phyloP scores from a whole-genome alignment of 2,797 vertebrate species.

The Cirrhinus mrigala region DNA sequence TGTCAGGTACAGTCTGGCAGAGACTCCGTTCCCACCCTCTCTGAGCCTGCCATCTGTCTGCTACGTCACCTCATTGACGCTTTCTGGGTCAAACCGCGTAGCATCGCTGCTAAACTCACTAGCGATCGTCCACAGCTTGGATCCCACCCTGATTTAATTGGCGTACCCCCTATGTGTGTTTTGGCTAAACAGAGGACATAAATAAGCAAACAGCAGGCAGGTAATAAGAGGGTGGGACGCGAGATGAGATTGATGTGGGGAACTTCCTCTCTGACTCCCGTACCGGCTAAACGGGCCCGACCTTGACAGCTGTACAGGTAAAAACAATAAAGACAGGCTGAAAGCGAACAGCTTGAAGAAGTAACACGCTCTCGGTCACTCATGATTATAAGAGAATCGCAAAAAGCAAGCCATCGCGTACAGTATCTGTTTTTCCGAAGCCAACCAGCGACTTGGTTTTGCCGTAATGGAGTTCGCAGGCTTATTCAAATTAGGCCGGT shows the following conservation, averaged over 20 bases:
- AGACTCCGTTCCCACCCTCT: conserved; percentile 29
- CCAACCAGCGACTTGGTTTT: background rate
- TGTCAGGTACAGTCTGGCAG: conserved; percentile 48
- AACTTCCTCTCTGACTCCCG: conserved; percentile 46
- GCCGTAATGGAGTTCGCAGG: background rate
- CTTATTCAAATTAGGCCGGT: conserved; percentile 62
- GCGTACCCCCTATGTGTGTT: conserved; percentile 72
- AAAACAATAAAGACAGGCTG: background rate
- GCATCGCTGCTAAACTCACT: conserved; percentile 51
- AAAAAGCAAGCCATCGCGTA: background rate
- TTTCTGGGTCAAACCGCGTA: conserved; percentile 55
- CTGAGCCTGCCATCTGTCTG: conserved; percentile 52
- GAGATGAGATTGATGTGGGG: conserved; percentile 74
- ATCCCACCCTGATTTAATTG: conserved; percentile 75
- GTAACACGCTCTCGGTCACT: background rate
- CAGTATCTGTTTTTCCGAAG: background rate
- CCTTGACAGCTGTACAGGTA: conserved; percentile 79
- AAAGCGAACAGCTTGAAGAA: background rate
- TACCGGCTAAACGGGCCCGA: conserved; percentile 75
- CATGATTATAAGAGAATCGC: background rate
- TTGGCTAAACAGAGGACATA: conserved; percentile 80
- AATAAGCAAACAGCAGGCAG: conserved; percentile 82
- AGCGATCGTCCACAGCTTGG: conserved; percentile 48
- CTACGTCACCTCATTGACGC: conserved; percentile 42
- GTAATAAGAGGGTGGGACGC: conserved; percentile 75